Percentiles rank a stretch among this genome's conserved stretches.
Conservation (phyloP, 2,797 vertebrate species). For the Hoplostethus mediterraneus region DNA sequence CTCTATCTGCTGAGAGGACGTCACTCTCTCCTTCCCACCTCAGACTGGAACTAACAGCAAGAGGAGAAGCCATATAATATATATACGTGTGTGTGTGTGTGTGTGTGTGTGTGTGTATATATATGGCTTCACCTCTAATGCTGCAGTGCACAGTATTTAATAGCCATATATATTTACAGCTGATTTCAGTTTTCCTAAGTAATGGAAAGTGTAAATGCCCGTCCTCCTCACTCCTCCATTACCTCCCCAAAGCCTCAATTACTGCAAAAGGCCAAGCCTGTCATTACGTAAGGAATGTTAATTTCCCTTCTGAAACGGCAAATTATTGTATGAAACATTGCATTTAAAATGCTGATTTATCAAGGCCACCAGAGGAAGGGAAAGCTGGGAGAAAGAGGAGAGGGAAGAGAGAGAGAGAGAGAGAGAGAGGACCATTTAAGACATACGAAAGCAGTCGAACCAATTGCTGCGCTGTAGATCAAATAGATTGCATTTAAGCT, state of each 20-base stretch:
- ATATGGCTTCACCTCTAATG: constrained; percentile 3
- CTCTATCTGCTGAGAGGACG: too few species aligned
- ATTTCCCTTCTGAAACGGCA: constrained; percentile 74
- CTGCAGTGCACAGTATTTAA: constrained; percentile 5
- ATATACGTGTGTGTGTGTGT: too few species aligned
- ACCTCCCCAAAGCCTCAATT: constrained; percentile 75
- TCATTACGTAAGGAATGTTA: constrained; percentile 71
- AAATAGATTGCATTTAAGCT: constrained; percentile 69
- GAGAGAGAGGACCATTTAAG: constrained; percentile 38
- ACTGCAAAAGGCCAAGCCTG: constrained; percentile 73
- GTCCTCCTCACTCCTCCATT: constrained; percentile 51
- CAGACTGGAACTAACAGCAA: not conserved
- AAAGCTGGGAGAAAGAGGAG: constrained; percentile 23
- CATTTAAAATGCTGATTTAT: constrained; percentile 79
- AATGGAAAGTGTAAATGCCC: constrained; percentile 35
- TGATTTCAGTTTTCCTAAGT: constrained; percentile 32
- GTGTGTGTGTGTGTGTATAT: too few species aligned
- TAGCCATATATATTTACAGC: constrained; percentile 17
- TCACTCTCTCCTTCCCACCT: too few species aligned
- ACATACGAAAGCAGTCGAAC: constrained; percentile 31
- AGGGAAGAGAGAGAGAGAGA: constrained; percentile 23
- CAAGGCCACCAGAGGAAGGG: constrained; percentile 56
- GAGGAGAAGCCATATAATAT: too few species aligned
- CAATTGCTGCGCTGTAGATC: constrained; percentile 51
- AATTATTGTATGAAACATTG: constrained; percentile 69